These are phyloP conservation scores for Rallus limicola DNA, from an alignment of 2,113 vertebrate species.

Conservation along the genomic window DNA sequence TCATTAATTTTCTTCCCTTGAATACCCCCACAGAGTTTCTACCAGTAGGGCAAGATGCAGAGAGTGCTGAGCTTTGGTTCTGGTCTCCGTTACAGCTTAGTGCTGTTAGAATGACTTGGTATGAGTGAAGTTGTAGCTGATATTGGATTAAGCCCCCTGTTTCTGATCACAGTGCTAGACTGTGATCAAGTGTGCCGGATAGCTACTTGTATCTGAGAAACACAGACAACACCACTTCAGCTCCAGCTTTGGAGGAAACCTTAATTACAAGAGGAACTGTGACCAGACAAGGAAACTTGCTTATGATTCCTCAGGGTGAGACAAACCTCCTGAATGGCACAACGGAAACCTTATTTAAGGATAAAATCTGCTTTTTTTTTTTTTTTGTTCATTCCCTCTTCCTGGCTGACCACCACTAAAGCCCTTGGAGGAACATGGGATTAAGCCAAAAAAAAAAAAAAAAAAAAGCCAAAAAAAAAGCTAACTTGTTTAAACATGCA, in stretches of 20 bases:
- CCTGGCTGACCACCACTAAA: neutral
- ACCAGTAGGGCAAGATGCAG: neutral
- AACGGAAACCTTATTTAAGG: neutral
- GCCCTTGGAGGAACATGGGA: neutral
- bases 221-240: neutral
- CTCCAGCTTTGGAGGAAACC: neutral
- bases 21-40: neutral
- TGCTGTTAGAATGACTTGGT: neutral
- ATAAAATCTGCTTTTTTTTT: neutral
- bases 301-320: neutral
- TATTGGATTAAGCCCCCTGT: neutral
- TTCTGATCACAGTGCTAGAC: neutral
- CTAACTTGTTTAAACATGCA: neutral
- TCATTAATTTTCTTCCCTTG: neutral
- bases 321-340: neutral
- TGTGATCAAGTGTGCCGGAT: neutral
- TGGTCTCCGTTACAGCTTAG: neutral
- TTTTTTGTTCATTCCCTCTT: neutral
- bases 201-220: neutral
- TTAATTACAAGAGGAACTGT: neutral
- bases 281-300: neutral
- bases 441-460: neutral
- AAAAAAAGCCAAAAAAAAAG: neutral
- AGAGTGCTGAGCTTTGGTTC: neutral
- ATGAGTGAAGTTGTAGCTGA: neutral